Conservation (phyloP, 1,140 invertebrate species). For the Protaetia brevitarsis region DNA sequence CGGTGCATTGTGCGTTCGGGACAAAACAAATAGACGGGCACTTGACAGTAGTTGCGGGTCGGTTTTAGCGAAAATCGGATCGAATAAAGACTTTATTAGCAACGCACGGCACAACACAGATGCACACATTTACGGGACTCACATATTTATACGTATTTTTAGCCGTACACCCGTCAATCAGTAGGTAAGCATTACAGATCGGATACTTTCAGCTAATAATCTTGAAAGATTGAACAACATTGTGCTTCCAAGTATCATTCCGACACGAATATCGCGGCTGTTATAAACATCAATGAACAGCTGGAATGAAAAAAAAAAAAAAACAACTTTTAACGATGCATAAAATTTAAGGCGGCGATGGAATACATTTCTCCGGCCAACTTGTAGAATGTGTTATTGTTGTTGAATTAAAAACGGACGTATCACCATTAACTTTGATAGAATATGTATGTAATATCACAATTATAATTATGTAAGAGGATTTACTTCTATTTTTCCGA, state of each 20-base stretch:
- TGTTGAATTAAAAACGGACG: no score
- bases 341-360: no score
- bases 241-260: not conserved
- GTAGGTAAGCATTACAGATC: not conserved
- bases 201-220: not conserved
- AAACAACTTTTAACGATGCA: no score
- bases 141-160: slow-evolving; percentile 5
- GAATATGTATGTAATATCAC: no score
- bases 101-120: not conserved
- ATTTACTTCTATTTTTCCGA: no score
- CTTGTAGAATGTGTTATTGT: no score
- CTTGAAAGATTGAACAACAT: not conserved
- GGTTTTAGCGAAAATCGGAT: not conserved
- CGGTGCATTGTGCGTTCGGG: not conserved
- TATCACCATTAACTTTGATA: no score
- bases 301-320: not conserved
- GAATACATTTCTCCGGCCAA: no score
- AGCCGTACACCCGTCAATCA: no score
- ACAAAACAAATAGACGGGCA: not conserved
- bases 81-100: not conserved
- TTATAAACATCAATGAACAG: not conserved
- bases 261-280: not conserved
- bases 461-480: no score
- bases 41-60: not conserved
- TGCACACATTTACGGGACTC: not conserved